Evolutionary conservation across 2,797 vertebrate genomes (phyloP), one percentile per base, ranked within the genome.

Genomic region (Hydrocynus forskahlii): DNA sequence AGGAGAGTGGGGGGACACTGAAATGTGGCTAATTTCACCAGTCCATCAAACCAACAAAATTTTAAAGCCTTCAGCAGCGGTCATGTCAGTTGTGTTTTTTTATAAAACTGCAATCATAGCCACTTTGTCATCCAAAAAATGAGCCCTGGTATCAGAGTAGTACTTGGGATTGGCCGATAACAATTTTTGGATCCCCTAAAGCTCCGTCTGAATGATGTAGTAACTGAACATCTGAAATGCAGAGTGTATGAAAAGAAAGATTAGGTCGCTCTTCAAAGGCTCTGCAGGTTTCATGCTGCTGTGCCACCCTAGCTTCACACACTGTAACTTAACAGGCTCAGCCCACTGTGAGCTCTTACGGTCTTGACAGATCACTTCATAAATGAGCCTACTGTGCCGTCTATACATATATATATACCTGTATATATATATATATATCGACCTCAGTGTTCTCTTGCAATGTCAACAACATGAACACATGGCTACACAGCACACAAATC

Each of bases 391-490:
- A 12, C 60, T 14, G 5, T 40, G 71, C 71, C 38, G 71, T 74
- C 19, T 35, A 29, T 29, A 29, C 4, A 35, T 35, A 35, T 35
- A 35, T 35, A 35, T 35, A 35, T 35, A 35, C 4, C 2, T 5
- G 4, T 35, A 35, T 35, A 35, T 35, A 35, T 45, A 45, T 12
- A 45, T 50, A 52, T 67, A 13, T 55, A 60, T 73, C 57, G 57
- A 35, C 6, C 9, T 17, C 5, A 16, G 23, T 40, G 57, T 16
- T 48, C 55, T 40, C 55, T n/a, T 45, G 19, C n/a, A 57, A 19
- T 21, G 50, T 63, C 70, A 40, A 76, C n/a, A n/a, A 75, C 66
- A 62, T 76, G 66, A 54, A 57, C 66, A 69, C 67, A 74, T 55
- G 25, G 12, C 52, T 59, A 62, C 66, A 82, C 76, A 13, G 25